phyloP scores from a whole-genome alignment of 2,113 vertebrate genomes.

The Malurus elegans region DNA sequence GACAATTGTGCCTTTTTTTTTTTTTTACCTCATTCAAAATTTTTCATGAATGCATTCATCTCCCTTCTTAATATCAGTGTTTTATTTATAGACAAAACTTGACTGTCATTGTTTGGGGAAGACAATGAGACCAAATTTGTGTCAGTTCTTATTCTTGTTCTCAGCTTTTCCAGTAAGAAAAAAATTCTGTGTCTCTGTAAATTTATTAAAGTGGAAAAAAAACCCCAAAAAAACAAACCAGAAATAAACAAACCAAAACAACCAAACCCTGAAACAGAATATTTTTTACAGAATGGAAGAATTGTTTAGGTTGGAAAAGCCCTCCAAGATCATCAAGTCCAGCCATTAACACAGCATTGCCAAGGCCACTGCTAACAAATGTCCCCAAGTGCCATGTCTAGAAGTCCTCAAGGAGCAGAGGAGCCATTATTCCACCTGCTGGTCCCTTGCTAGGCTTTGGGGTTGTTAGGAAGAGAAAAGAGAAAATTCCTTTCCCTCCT shows the following conservation, averaged over 20 bases:
- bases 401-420: neutral
- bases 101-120: neutral
- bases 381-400: accelerated
- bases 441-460: neutral
- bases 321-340: neutral
- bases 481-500: neutral
- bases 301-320: neutral
- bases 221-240: neutral
- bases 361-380: neutral
- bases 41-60: neutral
- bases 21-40: neutral
- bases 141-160: neutral
- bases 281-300: neutral
- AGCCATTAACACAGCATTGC: neutral
- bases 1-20: neutral
- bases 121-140: neutral
- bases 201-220: neutral
- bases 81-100: neutral
- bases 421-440: neutral
- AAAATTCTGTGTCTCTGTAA: neutral
- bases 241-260: neutral
- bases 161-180: neutral
- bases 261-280: neutral
- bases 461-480: neutral
- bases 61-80: neutral